Conservation (phyloP, 2,113 vertebrate species). For the Agelaius tricolor region DNA sequence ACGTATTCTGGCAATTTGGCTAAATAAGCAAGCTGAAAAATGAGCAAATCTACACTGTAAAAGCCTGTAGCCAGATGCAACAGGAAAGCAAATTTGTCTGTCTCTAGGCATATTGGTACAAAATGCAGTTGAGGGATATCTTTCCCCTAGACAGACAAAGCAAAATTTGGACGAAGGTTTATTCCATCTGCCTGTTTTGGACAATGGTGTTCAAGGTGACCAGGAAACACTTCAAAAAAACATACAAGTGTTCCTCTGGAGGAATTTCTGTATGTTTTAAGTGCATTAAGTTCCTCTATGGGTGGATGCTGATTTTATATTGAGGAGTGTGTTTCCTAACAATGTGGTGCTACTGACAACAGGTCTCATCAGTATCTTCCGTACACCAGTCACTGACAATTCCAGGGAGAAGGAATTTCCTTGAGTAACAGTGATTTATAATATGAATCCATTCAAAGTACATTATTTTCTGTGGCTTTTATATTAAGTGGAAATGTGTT, state of each 20-base stretch:
- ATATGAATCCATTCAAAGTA: background rate
- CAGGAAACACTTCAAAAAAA: background rate
- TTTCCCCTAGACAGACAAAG: constrained; percentile 20
- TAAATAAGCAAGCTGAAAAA: background rate
- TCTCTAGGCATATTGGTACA: background rate
- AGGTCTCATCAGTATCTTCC: background rate
- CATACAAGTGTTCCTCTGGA: background rate
- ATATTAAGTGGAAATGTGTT: background rate
- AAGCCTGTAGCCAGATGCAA: background rate
- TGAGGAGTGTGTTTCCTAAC: background rate
- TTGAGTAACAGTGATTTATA: background rate
- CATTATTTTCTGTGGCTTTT: background rate
- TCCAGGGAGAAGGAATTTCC: background rate
- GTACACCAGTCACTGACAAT: background rate
- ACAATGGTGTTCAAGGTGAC: background rate
- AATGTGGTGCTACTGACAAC: background rate
- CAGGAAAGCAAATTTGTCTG: constrained; percentile 8
- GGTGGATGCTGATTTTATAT: background rate
- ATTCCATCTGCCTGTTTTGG: constrained; percentile 5
- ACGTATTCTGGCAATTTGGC: background rate
- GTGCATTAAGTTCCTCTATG: background rate
- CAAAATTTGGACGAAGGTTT: background rate
- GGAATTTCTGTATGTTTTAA: background rate
- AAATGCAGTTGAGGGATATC: background rate
- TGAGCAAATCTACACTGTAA: background rate